Percentiles rank a stretch among this genome's conserved stretches.
phyloP scores from a whole-genome alignment of 2,113 vertebrate genomes.

The Festucalex cinctus region DNA sequence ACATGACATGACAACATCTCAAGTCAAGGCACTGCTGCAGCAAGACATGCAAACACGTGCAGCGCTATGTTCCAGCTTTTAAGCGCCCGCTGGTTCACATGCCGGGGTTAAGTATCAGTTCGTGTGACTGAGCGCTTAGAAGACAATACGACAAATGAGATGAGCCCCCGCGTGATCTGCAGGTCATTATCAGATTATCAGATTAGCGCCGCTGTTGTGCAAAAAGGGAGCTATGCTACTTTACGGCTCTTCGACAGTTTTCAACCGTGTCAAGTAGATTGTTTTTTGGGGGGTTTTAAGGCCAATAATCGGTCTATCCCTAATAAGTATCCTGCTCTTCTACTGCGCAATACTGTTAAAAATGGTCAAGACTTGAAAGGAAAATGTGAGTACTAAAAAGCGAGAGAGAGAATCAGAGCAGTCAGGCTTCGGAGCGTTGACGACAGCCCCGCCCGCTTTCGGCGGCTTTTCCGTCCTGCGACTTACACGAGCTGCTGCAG shows the following conservation, averaged over 20 bases:
- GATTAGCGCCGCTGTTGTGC: background rate
- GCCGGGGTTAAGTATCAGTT: constrained; percentile 23
- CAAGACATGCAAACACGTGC: constrained; percentile 41
- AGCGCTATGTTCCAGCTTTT: constrained; percentile 6
- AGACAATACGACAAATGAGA: constrained; percentile 10
- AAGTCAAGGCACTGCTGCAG: background rate
- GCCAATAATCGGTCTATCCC: no score
- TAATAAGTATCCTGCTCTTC: no score
- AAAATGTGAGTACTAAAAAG: constrained; percentile 20
- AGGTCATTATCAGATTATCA: background rate
- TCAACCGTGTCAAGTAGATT: background rate
- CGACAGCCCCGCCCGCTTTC: background rate
- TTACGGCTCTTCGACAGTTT: background rate
- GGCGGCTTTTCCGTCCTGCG: constrained; percentile 16
- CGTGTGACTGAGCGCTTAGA: constrained; percentile 13
- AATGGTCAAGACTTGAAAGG: background rate
- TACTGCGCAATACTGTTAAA: background rate
- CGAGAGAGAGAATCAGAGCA: constrained; percentile 39
- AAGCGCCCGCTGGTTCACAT: constrained; percentile 19
- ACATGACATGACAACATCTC: background rate
- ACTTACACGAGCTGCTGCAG: constrained; percentile 98
- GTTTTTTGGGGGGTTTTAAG: no score
- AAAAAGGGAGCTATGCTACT: background rate
- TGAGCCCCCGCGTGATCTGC: background rate
- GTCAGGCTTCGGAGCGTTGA: constrained; percentile 15